Evolutionary conservation across 2,797 vertebrate species (phyloP).

Genomic region (Macrochelys suwanniensis): DNA sequence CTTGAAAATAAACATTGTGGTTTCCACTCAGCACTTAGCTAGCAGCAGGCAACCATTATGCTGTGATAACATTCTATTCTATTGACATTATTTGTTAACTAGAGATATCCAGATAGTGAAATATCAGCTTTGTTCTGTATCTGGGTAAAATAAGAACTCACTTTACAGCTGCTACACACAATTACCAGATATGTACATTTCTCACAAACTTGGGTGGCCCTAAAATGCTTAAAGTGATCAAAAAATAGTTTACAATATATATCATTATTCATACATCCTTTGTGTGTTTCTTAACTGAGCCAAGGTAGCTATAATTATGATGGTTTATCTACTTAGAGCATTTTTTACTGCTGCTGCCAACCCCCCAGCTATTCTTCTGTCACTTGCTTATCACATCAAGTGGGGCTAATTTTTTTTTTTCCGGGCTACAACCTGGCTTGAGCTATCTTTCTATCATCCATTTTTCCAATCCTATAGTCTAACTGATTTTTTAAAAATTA

Average conservation of each 20-base stretch:
- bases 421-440: neutral
- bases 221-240: neutral
- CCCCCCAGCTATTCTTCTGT: neutral
- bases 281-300: neutral
- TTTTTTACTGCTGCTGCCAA: slow-evolving; percentile 3
- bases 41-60: slow-evolving; percentile 70
- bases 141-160: slow-evolving; percentile 13
- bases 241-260: neutral
- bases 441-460: neutral
- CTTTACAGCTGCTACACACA: slow-evolving; percentile 36
- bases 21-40: slow-evolving; percentile 59
- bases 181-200: neutral
- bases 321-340: neutral
- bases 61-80: slow-evolving; percentile 64
- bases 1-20: slow-evolving; percentile 61
- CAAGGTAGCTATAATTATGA: neutral
- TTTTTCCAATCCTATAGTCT: neutral
- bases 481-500: neutral
- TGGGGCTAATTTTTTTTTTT: neutral
- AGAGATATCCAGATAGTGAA: slow-evolving; percentile 63
- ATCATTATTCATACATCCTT: neutral
- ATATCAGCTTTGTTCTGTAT: slow-evolving; percentile 53
- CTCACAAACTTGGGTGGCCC: neutral
- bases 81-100: slow-evolving; percentile 71
- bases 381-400: neutral